Evolutionary conservation across 2,797 vertebrate species (phyloP), one percentile per base, ranked within the genome.

Genomic region (Botia almorhae): DNA sequence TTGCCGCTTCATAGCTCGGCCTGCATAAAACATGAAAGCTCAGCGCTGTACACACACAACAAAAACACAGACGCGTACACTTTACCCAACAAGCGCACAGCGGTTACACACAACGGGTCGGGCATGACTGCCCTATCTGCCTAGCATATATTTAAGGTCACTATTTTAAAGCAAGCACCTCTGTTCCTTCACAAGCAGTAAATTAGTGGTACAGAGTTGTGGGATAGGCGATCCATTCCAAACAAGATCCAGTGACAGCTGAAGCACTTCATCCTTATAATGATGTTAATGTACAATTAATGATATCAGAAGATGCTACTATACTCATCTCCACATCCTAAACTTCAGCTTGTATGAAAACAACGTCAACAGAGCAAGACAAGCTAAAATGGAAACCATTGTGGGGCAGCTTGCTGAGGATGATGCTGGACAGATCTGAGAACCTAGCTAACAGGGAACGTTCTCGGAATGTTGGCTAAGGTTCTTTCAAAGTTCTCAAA

Each of bases 131-230:
- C 77, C 88, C 86, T 88, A 91, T 92, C 92, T 88, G 83, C 85
- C 82, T 50, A 84, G 91, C 88, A 82, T 91, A 85, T 92, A 92
- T 89, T 93, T 91, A 92, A 91, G 80, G 85, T 71, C 89, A 76
- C 91, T 92, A 91, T 93, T 94, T 92, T 89, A 87, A 89, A 91
- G 80, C 70, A 76, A 63, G 87, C 74, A 86, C 89, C 89, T 92
- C 87, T 80, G 72, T 90, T 76, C 88, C 90, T 92, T 91, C 89
- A 90, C 81, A 84, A 83, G 82, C 87, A 69, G 85, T 84, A 88
- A 92, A 92, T 81, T 87, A 89, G 86, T 81, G 80, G 60, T 88
- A 86, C 90, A 88, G 87, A 82, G 55, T 76, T 74, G 76, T 65
- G 84, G 80, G 87, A 89, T 14, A 89, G 89, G 89, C 85, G 51